These are phyloP conservation scores for Neogobius melanostomus DNA, from an alignment of 2,113 vertebrate species.

Conservation along the genomic window DNA sequence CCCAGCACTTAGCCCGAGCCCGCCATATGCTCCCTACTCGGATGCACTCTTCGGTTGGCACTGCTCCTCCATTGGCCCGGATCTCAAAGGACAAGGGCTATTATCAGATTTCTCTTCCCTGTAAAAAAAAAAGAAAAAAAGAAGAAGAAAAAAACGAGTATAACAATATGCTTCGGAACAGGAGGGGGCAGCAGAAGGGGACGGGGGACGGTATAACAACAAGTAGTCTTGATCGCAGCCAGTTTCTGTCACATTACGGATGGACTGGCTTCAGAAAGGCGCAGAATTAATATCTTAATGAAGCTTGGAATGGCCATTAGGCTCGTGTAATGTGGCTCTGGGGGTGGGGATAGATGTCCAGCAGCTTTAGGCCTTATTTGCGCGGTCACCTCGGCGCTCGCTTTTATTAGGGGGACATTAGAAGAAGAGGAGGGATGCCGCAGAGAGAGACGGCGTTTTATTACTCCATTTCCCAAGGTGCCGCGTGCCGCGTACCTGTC, in stretches of 20 bases:
- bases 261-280: conserved; percentile 94
- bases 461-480: conserved; percentile 94
- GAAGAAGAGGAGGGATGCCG: conserved; percentile 84
- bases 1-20: conserved; percentile 65
- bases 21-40: conserved; percentile 81
- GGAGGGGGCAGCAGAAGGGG: conserved; percentile 48
- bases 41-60: conserved; percentile 81
- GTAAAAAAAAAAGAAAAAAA: conserved; percentile 75
- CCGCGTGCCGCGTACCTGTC: conserved; percentile 84
- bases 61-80: conserved; percentile 84
- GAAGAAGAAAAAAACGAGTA: conserved; percentile 80
- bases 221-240: conserved; percentile 89
- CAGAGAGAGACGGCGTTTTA: conserved; percentile 88
- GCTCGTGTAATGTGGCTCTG: conserved; percentile 94
- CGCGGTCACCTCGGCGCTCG: conserved; percentile 91
- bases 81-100: conserved; percentile 86
- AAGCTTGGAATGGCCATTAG: conserved; percentile 93
- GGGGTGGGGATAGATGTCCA: conserved; percentile 94
- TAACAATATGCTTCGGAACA: conserved; percentile 67
- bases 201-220: conserved; percentile 75
- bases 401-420: conserved; percentile 95
- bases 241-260: conserved; percentile 92
- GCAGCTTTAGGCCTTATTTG: conserved; percentile 92
- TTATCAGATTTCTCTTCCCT: conserved; percentile 86
- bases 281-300: conserved; percentile 99